These are phyloP conservation scores for Drosophila bocqueti DNA, from an alignment of 1,140 invertebrate genomes.

Conservation along the genomic window DNA sequence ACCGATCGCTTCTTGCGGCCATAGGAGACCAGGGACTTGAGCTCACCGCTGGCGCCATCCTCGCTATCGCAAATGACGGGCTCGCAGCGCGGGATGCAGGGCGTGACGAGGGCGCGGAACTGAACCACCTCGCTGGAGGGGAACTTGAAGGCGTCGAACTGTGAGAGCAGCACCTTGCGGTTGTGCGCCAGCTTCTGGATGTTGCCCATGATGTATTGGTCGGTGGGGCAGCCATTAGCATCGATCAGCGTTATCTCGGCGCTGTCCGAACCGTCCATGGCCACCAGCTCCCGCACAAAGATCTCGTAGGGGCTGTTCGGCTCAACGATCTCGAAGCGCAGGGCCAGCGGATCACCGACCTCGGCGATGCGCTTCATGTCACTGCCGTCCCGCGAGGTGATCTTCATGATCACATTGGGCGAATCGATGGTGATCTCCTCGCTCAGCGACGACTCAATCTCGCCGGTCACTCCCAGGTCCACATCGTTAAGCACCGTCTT, in stretches of 20 bases:
- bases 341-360: slow-evolving; percentile 95
- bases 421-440: slow-evolving; percentile 95
- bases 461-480: slow-evolving; percentile 94
- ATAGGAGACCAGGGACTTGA: slow-evolving; percentile 91
- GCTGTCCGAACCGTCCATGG: slow-evolving; percentile 96
- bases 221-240: slow-evolving; percentile 95
- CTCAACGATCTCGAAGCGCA: slow-evolving; percentile 96
- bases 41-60: slow-evolving; percentile 91
- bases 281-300: slow-evolving; percentile 96
- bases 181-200: slow-evolving; percentile 92
- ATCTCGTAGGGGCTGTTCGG: slow-evolving; percentile 97
- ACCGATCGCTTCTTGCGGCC: slow-evolving; percentile 87
- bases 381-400: slow-evolving; percentile 92
- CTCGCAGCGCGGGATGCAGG: slow-evolving; percentile 96
- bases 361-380: slow-evolving; percentile 92
- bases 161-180: slow-evolving; percentile 92
- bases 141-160: slow-evolving; percentile 99
- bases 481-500: slow-evolving; percentile 96
- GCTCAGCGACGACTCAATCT: slow-evolving; percentile 91
- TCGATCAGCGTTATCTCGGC: slow-evolving; percentile 97
- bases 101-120: slow-evolving; percentile 96
- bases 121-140: slow-evolving; percentile 97
- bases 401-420: slow-evolving; percentile 97
- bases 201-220: slow-evolving; percentile 96
- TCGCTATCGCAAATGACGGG: slow-evolving; percentile 94